Evolutionary conservation across 2,888 invertebrate species (phyloP), one percentile per base, ranked within the genome.

Genomic region (Platypus cylindrus): DNA sequence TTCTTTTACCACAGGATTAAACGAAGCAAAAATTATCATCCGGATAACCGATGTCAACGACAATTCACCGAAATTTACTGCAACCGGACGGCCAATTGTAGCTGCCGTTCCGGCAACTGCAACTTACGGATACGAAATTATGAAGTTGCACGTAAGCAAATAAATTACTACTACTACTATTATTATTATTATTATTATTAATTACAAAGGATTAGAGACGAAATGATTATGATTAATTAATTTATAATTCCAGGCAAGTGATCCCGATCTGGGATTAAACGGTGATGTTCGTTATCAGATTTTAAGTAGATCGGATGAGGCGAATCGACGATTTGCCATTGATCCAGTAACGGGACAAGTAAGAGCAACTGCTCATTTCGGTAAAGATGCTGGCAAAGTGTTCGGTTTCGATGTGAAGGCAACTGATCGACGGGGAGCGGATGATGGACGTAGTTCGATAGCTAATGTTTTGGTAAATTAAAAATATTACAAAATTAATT

Each of bases 361-460:
- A 28, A 69, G 82, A 9, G 74, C 79, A 0, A 71, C 84, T 11
- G 72, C 77, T 1, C 70, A 75, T 24, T 75, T 86, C 37, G 65
- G 71, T 0, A 63, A 72, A 32, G 78, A 78, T 45, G 77, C 77
- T 12, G 84, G 84, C 1, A 69, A 75, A 43, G 79, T 87, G 25
- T 85, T 78, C 52, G 84, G 85, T 0, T 86, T 87, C 51, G 86
- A 87, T 60, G 84, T 87, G 7, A 85, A 85, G 60, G 89, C 86
- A 7, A 85, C 84, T 0, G 87, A 89, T 55, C 71, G 77, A 37
- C 66, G 70, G 15, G 87, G 87, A 1, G 79, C 79, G 26, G 81
- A 84, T 50, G 80, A 82, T 51, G 87, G 87, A 2, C 75, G 74
- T 40, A 85, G 85, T 5, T 77, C 83, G 30, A 85, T 86, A 44